phyloP scores from a whole-genome alignment of 2,113 vertebrate species.

The Platysteira castanea region DNA sequence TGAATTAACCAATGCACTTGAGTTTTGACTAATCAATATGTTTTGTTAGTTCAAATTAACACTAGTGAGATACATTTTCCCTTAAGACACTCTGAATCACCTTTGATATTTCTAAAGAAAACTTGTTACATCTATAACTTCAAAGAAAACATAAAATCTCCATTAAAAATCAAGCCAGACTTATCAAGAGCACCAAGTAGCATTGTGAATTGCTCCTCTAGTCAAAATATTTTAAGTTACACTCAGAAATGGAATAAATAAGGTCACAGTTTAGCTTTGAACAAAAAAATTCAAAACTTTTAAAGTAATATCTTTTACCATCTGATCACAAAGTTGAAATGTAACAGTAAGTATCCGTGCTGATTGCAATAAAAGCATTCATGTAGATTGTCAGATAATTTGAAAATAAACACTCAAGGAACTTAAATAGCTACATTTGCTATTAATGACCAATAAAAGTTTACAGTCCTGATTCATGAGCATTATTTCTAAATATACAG shows the following conservation, averaged over 20 bases:
- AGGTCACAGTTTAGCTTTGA: background rate
- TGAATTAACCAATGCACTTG: background rate
- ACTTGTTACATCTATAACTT: background rate
- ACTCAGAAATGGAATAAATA: background rate
- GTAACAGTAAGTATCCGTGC: background rate
- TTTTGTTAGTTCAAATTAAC: slow-evolving; percentile 36
- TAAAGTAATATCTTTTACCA: background rate
- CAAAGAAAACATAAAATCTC: background rate
- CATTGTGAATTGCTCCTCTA: background rate
- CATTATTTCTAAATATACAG: background rate
- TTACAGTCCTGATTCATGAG: background rate
- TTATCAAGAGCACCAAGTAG: background rate
- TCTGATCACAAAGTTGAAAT: background rate
- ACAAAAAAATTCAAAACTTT: background rate
- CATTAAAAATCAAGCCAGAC: background rate
- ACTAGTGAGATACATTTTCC: background rate
- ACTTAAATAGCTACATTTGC: background rate
- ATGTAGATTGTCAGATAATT: background rate
- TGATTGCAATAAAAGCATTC: background rate
- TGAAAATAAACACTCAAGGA: background rate
- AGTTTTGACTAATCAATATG: slow-evolving; percentile 2
- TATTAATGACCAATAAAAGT: background rate
- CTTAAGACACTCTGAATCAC: slow-evolving; percentile 1
- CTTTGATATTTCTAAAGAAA: background rate
- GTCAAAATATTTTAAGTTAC: background rate